These are phyloP conservation scores for Steatornis caripensis DNA, from an alignment of 2,113 vertebrate genomes.

Conservation along the genomic window DNA sequence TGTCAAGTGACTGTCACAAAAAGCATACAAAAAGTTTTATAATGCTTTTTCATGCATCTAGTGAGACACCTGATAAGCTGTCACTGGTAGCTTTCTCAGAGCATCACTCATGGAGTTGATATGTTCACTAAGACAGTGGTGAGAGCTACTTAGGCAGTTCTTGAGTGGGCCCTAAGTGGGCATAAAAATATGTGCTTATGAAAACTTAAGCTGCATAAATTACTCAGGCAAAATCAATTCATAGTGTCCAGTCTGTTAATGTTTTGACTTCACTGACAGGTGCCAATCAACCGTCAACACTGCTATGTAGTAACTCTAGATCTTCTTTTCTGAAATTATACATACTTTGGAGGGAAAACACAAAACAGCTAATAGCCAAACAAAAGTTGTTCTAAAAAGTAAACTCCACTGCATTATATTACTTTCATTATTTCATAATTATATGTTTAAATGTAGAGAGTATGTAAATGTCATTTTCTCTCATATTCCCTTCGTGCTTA, in stretches of 20 bases:
- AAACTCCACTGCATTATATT: neutral
- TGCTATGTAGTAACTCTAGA: neutral
- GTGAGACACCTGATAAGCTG: neutral
- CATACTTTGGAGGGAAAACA: neutral
- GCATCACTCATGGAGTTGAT: neutral
- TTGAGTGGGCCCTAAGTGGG: neutral
- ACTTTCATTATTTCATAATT: neutral
- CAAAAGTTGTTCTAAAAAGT: neutral
- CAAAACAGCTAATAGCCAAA: neutral
- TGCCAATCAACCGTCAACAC: neutral
- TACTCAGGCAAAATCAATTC: neutral
- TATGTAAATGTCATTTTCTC: slow-evolving; percentile 9
- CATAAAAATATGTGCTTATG: neutral
- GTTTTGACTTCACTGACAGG: neutral
- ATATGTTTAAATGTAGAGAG: slow-evolving; percentile 19
- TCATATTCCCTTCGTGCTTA: neutral
- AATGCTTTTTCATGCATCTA: neutral
- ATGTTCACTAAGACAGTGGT: neutral
- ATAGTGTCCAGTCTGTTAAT: neutral
- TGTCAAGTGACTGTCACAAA: neutral
- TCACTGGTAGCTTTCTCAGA: neutral
- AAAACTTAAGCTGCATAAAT: neutral
- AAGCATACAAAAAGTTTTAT: neutral
- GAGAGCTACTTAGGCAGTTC: neutral
- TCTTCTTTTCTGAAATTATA: neutral